phyloP scores from a whole-genome alignment of 2,113 vertebrate species.

The Gavialis gangeticus region DNA sequence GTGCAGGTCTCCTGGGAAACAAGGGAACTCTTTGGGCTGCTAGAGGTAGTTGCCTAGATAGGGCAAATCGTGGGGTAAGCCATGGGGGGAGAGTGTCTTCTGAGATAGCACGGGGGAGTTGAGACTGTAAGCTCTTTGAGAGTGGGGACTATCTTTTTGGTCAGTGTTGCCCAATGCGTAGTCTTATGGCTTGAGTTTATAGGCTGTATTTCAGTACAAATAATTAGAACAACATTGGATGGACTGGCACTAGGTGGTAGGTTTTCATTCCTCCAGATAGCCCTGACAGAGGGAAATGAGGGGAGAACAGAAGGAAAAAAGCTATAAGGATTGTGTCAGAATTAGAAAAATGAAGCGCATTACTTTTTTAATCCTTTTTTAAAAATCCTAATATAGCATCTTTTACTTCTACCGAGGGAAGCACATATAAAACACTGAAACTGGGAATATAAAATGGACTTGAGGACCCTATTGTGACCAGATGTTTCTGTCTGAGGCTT shows the following conservation, averaged over 20 bases:
- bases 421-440: neutral
- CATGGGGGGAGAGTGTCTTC: neutral
- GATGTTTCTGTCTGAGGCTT: neutral
- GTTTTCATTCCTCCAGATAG: neutral
- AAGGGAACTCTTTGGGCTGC: neutral
- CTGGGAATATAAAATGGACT: neutral
- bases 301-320: conserved; percentile 36
- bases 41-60: neutral
- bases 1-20: accelerated
- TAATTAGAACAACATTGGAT: conserved; percentile 23
- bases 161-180: neutral
- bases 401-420: conserved; percentile 19
- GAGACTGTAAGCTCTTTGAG: neutral
- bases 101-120: neutral
- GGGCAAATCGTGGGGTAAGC: conserved; percentile 23
- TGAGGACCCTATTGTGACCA: accelerated
- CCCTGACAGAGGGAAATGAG: conserved; percentile 48
- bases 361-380: neutral
- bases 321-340: no score
- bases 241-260: conserved; percentile 49
- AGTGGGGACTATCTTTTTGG: conserved; percentile 40
- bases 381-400: conserved; percentile 51
- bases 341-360: no score
- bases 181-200: conserved; percentile 28
- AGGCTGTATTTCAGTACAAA: conserved; percentile 1